Conservation (phyloP, 64 coral and sea anemone species). For the Porites australiensis region DNA sequence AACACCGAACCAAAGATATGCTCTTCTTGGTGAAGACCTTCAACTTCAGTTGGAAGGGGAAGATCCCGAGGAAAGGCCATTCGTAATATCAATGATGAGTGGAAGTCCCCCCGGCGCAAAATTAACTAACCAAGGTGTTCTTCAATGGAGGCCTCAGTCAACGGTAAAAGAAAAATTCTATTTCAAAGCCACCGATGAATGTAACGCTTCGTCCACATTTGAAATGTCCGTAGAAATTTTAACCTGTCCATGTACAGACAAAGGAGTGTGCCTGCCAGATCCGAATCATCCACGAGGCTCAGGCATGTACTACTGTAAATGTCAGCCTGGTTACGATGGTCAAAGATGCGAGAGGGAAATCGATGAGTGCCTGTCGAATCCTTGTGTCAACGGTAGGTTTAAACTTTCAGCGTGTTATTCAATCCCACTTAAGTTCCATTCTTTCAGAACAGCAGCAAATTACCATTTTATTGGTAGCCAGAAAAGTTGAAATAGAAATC, state of each 20-base stretch:
- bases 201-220: constrained; percentile 61
- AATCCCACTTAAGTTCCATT: too few species aligned
- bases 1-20: neutral
- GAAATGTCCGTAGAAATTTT: constrained; percentile 54
- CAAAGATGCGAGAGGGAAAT: constrained; percentile 15
- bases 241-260: constrained; percentile 17
- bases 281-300: constrained; percentile 35
- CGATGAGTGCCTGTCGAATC: neutral
- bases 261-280: constrained; percentile 33
- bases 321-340: constrained; percentile 28
- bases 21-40: constrained; percentile 4
- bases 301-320: constrained; percentile 22
- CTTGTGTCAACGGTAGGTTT: neutral
- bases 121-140: neutral
- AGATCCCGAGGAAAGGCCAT: constrained; percentile 3
- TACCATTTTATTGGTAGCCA: too few species aligned
- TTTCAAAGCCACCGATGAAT: constrained; percentile 68
- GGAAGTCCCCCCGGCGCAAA: neutral
- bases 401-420: too few species aligned
- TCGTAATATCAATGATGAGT: neutral
- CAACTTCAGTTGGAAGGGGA: constrained; percentile 6
- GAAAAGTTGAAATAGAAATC: too few species aligned
- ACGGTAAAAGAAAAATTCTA: constrained; percentile 22
- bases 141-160: constrained; percentile 30
- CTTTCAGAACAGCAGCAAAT: too few species aligned